These are phyloP conservation scores for Meandrina meandrites DNA, from an alignment of 92 coral and sea anemone species.

Conservation along the genomic window DNA sequence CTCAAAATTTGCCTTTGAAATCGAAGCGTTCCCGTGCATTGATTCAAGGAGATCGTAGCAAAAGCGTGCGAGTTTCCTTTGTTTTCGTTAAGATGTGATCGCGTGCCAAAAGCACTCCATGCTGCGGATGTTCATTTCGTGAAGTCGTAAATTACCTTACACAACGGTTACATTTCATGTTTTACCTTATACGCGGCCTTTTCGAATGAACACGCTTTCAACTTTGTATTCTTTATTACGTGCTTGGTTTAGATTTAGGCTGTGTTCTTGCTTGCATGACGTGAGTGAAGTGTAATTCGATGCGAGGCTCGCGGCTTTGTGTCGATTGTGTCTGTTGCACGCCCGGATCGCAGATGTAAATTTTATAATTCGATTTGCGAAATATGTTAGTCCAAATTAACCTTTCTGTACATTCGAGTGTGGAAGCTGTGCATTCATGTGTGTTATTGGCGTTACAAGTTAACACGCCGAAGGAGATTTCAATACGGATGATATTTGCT, in stretches of 20 bases:
- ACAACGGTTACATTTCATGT: neutral
- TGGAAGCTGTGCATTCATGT: neutral
- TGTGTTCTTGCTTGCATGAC: slow-evolving; percentile 22
- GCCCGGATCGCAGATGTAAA: slow-evolving; percentile 13
- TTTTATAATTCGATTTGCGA: neutral
- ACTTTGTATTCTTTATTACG: neutral
- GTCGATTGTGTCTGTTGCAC: slow-evolving; percentile 24
- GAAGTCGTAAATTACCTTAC: neutral
- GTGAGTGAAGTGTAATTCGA: slow-evolving; percentile 33
- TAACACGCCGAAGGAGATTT: slow-evolving; percentile 2
- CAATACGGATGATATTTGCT: slow-evolving; percentile 30
- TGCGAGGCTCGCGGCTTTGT: neutral
- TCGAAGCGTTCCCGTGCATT: neutral
- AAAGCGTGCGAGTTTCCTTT: slow-evolving; percentile 15
- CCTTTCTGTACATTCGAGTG: slow-evolving; percentile 1
- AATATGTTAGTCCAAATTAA: neutral
- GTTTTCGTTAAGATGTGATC: slow-evolving; percentile 29
- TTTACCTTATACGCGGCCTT: neutral
- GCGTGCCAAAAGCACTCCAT: slow-evolving; percentile 34
- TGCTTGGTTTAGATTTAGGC: neutral
- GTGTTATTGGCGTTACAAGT: slow-evolving; percentile 3
- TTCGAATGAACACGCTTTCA: neutral
- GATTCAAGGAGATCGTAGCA: neutral
- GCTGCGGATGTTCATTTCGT: slow-evolving; percentile 20
- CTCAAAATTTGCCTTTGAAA: neutral